Conservation (phyloP, 2,888 invertebrate species). For the Leptinotarsa haldemani region DNA sequence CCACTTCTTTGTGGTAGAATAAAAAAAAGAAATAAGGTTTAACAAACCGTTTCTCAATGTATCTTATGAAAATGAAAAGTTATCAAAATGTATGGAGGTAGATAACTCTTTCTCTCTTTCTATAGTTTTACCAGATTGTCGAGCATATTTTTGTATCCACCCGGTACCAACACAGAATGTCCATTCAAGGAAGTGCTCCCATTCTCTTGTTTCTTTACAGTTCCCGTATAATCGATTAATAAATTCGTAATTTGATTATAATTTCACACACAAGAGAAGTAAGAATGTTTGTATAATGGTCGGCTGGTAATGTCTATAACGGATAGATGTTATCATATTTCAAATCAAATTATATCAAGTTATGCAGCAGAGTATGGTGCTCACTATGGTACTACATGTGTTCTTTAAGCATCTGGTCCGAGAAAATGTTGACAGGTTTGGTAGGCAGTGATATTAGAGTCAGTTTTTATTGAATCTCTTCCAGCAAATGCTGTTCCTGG, state of each 20-base stretch:
- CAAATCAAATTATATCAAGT: constrained; percentile 18
- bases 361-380: constrained; percentile 16
- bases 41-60: background rate
- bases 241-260: constrained; percentile 20
- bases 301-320: constrained; percentile 16
- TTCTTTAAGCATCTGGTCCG: constrained; percentile 21
- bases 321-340: constrained; percentile 20
- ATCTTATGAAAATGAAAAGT: background rate
- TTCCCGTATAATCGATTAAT: constrained; percentile 12
- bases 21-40: too few relatives aligned
- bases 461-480: constrained; percentile 16
- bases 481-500: constrained; percentile 19
- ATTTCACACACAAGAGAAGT: constrained; percentile 16
- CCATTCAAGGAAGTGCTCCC: constrained; percentile 10
- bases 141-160: background rate
- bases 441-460: constrained; percentile 17
- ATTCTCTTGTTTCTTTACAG: constrained; percentile 4
- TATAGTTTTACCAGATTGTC: too few relatives aligned
- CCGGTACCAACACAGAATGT: constrained; percentile 1
- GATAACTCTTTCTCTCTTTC: background rate
- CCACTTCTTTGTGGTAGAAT: too few relatives aligned
- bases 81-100: background rate
- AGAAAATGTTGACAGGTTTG: constrained; percentile 21
- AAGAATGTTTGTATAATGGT: constrained; percentile 16
- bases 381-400: constrained; percentile 20